These are phyloP conservation scores for Drosophila biarmipes DNA, from an alignment of 1,140 invertebrate genomes.

Conservation along the genomic window DNA sequence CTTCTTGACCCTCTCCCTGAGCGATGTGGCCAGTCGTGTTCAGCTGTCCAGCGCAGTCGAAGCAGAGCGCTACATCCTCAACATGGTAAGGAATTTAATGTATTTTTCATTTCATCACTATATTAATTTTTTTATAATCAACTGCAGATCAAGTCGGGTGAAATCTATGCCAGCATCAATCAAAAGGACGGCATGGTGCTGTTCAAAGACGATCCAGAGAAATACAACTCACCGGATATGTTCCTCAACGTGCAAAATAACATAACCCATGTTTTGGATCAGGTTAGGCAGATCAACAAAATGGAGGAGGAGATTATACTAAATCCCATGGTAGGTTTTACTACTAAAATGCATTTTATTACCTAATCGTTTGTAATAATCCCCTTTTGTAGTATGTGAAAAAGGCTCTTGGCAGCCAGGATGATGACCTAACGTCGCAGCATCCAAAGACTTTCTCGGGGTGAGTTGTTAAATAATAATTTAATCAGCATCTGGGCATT, in stretches of 20 bases:
- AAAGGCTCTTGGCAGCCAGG: conserved; percentile 89
- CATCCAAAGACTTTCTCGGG: conserved; percentile 85
- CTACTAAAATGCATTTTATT: background rate
- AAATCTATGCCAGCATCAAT: conserved; percentile 98
- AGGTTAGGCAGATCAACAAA: conserved; percentile 93
- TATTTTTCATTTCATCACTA: background rate
- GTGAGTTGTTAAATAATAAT: conserved; percentile 49
- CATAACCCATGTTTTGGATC: conserved; percentile 93
- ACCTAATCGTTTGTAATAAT: background rate
- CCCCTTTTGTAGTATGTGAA: conserved; percentile 88
- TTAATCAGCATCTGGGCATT: background rate
- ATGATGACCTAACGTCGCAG: conserved; percentile 87
- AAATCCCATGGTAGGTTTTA: conserved; percentile 89
- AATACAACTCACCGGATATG: conserved; percentile 95
- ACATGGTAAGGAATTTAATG: conserved; percentile 89
- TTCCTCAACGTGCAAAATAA: conserved; percentile 94
- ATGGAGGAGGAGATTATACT: conserved; percentile 98
- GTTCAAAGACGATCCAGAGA: conserved; percentile 98
- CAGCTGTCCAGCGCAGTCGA: conserved; percentile 92
- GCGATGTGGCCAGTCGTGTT: conserved; percentile 96
- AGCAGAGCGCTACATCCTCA: conserved; percentile 97
- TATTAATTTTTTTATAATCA: background rate
- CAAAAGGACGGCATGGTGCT: conserved; percentile 99
- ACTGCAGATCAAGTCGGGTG: conserved; percentile 96
- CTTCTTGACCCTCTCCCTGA: conserved; percentile 96